These are phyloP conservation scores for Eutolmus rufibarbis DNA, from an alignment of 2,888 invertebrate species.

Conservation along the genomic window DNA sequence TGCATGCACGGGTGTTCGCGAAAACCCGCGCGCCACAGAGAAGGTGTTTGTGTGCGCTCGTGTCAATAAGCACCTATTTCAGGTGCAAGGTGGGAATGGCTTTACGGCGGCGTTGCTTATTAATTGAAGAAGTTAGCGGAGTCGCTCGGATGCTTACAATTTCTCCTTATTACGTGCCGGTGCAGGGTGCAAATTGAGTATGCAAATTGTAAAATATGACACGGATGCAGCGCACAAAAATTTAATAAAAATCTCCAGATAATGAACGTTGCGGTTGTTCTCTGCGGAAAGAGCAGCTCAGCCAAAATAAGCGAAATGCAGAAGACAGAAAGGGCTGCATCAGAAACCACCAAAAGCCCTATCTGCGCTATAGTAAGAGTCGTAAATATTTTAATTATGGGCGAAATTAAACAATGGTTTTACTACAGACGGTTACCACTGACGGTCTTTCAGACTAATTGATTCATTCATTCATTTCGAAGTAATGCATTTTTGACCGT, in stretches of 20 bases:
- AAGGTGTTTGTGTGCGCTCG: background rate
- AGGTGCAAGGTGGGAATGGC: constrained; percentile 2
- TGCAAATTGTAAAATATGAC: constrained; percentile 24
- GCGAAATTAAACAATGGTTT: background rate
- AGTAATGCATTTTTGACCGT: background rate
- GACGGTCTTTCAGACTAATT: background rate
- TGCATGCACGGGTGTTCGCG: constrained; percentile 5
- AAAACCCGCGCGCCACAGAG: background rate
- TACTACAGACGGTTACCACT: background rate
- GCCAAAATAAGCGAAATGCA: background rate
- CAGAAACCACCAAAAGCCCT: background rate
- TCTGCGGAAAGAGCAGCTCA: background rate
- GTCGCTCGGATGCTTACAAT: background rate
- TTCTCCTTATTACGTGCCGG: background rate
- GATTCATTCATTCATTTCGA: background rate
- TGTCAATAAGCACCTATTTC: constrained; percentile 33
- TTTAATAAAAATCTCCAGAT: constrained; percentile 15
- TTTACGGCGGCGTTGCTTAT: constrained; percentile 19
- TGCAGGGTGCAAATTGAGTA: constrained; percentile 16
- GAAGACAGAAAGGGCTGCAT: background rate
- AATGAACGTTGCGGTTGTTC: background rate
- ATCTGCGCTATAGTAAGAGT: background rate
- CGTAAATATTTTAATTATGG: background rate
- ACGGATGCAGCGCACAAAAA: background rate
- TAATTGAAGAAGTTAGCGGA: constrained; percentile 21